Base-by-base conservation (phyloP, 2,797 vertebrate species). In the Balearica regulorum region DNA sequence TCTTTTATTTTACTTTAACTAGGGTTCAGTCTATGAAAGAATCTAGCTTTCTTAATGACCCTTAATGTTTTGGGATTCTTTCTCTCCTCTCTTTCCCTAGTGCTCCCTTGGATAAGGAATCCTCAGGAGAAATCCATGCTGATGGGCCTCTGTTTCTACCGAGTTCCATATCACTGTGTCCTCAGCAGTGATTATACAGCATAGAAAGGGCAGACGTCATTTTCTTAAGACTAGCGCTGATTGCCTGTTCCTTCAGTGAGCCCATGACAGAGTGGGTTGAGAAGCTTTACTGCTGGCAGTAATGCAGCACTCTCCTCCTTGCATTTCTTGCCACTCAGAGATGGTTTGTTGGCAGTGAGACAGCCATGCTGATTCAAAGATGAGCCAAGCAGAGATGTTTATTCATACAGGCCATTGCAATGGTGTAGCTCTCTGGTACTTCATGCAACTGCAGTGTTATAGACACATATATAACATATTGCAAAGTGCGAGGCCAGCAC, bases 401-500 rank as follows among this genome's bases (percentile, higher is more conserved):
- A 51, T 51, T 58, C 29, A 29, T 22, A 37, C 6, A 14, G n/a
- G 5, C 19, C 1, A 3, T 28, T 5, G 8, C 12, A 49, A 29
- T 4, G 14, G 16, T 48, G 11, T 6, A 53, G 13, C 16, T 66
- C 16, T 31, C 19, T 55, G 13, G 16, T 9, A 16, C 7, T 39
- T 61, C 24, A 14, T 71, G 54, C 43, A 51, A 12, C 12, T 37
- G 29, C 44, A 41, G 11, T 48, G 57, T 48, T n/a, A 13, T 14
- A 48, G 48, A 37, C 29, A 53, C 2, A 5, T 44, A 17, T 39
- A 37, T 4, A 31, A 6, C 46, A 29, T 41, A 35, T 7, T 48
- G 15, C 24, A 61, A 22, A 66, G 10, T 12, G 11, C 2, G 1
- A 13, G 26, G 26, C 8, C 26, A 78, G 14, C 1, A 2, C 6